Percentiles rank a stretch among this genome's conserved stretches.
Evolutionary conservation across 2,797 vertebrate genomes (phyloP).

Genomic region (Sebastes nivosus): DNA sequence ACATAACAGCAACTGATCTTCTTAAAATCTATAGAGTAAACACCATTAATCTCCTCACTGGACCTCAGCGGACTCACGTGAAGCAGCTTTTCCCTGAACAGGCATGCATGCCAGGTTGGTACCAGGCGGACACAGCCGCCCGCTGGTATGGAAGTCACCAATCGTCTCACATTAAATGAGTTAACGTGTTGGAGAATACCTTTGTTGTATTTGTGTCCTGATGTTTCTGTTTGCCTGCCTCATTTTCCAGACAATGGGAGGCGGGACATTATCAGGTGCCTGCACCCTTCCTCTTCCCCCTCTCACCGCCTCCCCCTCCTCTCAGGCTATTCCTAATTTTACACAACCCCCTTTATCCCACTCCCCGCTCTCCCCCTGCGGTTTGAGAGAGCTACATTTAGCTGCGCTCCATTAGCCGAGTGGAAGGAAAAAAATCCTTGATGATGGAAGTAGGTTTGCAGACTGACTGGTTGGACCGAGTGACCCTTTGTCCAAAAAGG

Average conservation of each 20-base stretch:
- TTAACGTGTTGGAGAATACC: constrained; percentile 13
- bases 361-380: constrained; percentile 63
- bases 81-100: constrained; percentile 63
- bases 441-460: constrained; percentile 58
- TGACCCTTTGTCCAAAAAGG: constrained; percentile 35
- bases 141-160: constrained; percentile 17
- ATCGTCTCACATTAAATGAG: background rate
- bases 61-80: constrained; percentile 58
- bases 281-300: constrained; percentile 60
- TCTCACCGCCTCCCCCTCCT: background rate
- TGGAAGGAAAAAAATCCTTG: constrained; percentile 25
- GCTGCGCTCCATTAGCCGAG: constrained; percentile 65
- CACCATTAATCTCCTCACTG: constrained; percentile 58
- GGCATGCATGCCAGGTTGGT: constrained; percentile 32
- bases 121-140: constrained; percentile 43
- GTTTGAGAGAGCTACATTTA: constrained; percentile 68
- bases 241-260: constrained; percentile 64
- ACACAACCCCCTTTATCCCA: constrained; percentile 62
- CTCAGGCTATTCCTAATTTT: constrained; percentile 58
- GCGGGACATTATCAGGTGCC: constrained; percentile 63
- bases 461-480: constrained; percentile 12
- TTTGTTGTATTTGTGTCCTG: constrained; percentile 29
- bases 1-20: constrained; percentile 67
- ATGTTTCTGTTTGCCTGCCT: constrained; percentile 52
- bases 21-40: constrained; percentile 68